phyloP scores from a whole-genome alignment of 2,797 vertebrate species.

The Macropodus opercularis region DNA sequence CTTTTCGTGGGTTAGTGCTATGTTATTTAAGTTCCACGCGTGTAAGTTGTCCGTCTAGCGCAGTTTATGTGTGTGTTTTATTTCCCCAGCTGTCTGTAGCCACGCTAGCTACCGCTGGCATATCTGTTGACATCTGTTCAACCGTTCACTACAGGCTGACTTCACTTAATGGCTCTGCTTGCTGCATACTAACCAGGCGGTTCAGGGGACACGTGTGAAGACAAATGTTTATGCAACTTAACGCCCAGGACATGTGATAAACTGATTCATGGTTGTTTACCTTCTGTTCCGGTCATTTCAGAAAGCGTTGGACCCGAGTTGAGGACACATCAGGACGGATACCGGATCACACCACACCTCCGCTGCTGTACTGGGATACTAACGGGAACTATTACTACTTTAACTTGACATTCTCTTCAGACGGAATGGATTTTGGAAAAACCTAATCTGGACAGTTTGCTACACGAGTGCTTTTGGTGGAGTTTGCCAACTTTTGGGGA shows the following conservation, averaged over 20 bases:
- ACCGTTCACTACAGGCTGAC: not conserved
- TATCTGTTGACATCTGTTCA: slow-evolving; percentile 49
- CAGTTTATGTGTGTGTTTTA: not conserved
- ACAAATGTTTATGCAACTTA: slow-evolving; percentile 29
- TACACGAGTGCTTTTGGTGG: slow-evolving; percentile 16
- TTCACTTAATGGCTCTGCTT: slow-evolving; percentile 2
- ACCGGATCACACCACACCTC: slow-evolving; percentile 70
- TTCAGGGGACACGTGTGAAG: slow-evolving; percentile 54
- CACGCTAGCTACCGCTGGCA: too few relatives aligned
- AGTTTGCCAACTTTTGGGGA: slow-evolving; percentile 50
- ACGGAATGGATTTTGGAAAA: slow-evolving; percentile 76
- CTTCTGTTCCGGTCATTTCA: slow-evolving; percentile 34
- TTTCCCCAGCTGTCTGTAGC: not conserved
- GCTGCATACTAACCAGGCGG: slow-evolving; percentile 6
- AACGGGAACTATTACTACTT: slow-evolving; percentile 15
- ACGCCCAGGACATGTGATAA: not conserved
- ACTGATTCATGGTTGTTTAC: slow-evolving; percentile 13
- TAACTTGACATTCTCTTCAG: slow-evolving; percentile 14
- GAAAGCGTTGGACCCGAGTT: slow-evolving; percentile 30
- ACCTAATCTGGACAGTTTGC: slow-evolving; percentile 59
- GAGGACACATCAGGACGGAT: slow-evolving; percentile 53
- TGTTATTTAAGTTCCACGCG: slow-evolving; percentile 33
- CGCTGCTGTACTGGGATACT: slow-evolving; percentile 41
- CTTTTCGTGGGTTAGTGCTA: slow-evolving; percentile 1
- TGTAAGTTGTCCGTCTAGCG: slow-evolving; percentile 56